Evolutionary conservation across 1,140 invertebrate genomes (phyloP), one percentile per base, ranked within the genome.

Genomic region (Saccostrea glomerata): DNA sequence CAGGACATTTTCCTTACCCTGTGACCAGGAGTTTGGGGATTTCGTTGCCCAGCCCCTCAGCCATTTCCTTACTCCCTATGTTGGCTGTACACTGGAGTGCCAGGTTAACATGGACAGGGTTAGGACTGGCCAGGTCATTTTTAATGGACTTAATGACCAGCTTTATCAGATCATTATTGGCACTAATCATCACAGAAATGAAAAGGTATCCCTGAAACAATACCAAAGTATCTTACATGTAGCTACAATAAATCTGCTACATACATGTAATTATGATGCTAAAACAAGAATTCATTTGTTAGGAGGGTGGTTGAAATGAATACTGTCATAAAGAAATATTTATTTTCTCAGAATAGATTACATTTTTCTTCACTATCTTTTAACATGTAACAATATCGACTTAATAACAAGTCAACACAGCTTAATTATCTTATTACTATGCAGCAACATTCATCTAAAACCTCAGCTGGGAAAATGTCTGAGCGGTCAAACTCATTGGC

Each of bases 81-180:
- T 99, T 99, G 20, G 99, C 99, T 93, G 99, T 99, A 95, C 99
- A 99, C 95, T 99, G 99, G 86, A 99, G 96, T n/a, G 99, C 99
- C 90, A 99, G 96, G 95, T 99, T 99, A 23, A 99, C 98, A 94
- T 99, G 98, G 92, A 99, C 98, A 23, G 99, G 99, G 96, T 99
- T 99, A 89, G 98, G 96, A 84, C 98, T 99, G 91, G 97, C 96
- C 92, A 99, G 96, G 96, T 99, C 99, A 96, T 99, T 99, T 96
- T 99, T 99, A 94, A 99, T 99, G 93, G 98, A 99, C 95, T 99
- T 99, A 92, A 99, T 99, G 89, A 99, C 99, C 91, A 99, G 96
- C 94, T 99, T 99, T 94, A 99, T 99, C 93, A 99, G 96, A 96
- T 99, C 99, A 96, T 98, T 99, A 95, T 99, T 99, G 91, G 98